Percentiles rank a stretch among this genome's conserved stretches.
Conservation (phyloP, 53 echinoderm and acorn worm genomes). For the Holothuria leucospilota region DNA sequence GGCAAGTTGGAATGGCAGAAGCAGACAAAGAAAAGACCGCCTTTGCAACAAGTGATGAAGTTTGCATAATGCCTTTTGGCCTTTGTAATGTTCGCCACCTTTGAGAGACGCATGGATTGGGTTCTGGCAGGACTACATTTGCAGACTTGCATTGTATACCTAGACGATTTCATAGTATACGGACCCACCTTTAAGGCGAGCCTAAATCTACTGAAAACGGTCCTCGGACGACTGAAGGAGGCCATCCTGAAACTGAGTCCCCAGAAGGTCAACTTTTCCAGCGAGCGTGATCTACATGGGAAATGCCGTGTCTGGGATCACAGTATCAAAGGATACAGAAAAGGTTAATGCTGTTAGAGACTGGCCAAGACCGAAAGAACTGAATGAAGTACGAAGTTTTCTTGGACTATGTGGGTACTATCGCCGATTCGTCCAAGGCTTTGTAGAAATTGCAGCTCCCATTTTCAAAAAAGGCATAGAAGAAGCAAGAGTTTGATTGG, state of each 20-base stretch:
- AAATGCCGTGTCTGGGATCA: conserved; percentile 61
- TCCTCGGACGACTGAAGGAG: conserved; percentile 1
- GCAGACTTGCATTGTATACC: not conserved
- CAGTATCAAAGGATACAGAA: conserved; percentile 59
- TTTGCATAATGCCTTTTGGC: conserved; percentile 54
- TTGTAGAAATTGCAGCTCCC: conserved; percentile 56
- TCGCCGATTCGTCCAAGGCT: conserved; percentile 50
- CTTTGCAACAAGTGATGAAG: not conserved
- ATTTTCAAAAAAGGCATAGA: conserved; percentile 58
- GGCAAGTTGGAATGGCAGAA: too few species aligned
- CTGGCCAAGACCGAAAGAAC: conserved; percentile 59
- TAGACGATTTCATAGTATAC: not conserved
- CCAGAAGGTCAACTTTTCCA: too few species aligned
- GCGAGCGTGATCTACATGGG: conserved; percentile 67
- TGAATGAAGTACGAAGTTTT: conserved; percentile 65
- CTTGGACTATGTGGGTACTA: conserved; percentile 67
- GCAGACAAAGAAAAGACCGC: not conserved
- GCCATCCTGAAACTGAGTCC: conserved; percentile 49
- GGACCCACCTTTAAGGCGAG: too few species aligned
- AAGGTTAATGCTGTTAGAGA: conserved; percentile 56
- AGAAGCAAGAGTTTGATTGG: conserved; percentile 55
- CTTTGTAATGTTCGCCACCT: not conserved
- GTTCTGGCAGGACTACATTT: not conserved
- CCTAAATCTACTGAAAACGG: too few species aligned
- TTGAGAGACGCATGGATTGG: not conserved